Evolutionary conservation across 2,888 invertebrate genomes (phyloP).

Genomic region (Synanthedon andrenaeformis): DNA sequence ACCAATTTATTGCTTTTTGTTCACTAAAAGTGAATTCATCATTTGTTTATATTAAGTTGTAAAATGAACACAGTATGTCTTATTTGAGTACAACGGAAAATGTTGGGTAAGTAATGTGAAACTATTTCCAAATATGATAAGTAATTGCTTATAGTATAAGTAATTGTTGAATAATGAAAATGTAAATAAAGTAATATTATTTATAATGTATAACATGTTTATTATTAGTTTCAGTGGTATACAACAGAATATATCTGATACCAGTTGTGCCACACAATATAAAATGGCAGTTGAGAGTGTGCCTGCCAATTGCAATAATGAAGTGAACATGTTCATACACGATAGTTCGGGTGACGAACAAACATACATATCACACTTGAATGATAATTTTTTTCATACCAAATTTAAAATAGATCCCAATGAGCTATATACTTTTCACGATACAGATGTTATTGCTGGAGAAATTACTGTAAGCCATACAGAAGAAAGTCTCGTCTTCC

Average conservation of each 20-base stretch:
- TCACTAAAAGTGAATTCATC: slow-evolving; percentile 21
- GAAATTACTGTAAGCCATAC: slow-evolving; percentile 63
- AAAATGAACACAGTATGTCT: slow-evolving; percentile 67
- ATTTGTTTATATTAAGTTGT: slow-evolving; percentile 41
- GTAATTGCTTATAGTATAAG: no score
- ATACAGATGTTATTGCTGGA: slow-evolving; percentile 59
- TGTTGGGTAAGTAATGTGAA: slow-evolving; percentile 50
- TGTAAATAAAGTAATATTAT: no score
- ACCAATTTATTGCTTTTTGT: slow-evolving; percentile 41
- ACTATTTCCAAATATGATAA: no score
- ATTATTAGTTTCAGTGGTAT: slow-evolving; percentile 58
- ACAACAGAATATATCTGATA: slow-evolving; percentile 64
- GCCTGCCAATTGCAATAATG: slow-evolving; percentile 44
- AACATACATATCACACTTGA: slow-evolving; percentile 50
- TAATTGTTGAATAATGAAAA: no score
- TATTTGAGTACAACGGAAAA: slow-evolving; percentile 68
- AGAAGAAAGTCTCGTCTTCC: slow-evolving; percentile 53
- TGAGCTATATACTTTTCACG: slow-evolving; percentile 63
- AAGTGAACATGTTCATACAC: slow-evolving; percentile 57
- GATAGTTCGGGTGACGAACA: slow-evolving; percentile 58
- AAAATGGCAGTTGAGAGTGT: slow-evolving; percentile 63
- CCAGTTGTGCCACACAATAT: slow-evolving; percentile 63
- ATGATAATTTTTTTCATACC: slow-evolving; percentile 55
- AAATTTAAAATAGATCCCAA: slow-evolving; percentile 67
- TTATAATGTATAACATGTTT: not conserved